Base-by-base conservation (phyloP, 2,113 vertebrate species). In the Erinaceus europaeus region DNA sequence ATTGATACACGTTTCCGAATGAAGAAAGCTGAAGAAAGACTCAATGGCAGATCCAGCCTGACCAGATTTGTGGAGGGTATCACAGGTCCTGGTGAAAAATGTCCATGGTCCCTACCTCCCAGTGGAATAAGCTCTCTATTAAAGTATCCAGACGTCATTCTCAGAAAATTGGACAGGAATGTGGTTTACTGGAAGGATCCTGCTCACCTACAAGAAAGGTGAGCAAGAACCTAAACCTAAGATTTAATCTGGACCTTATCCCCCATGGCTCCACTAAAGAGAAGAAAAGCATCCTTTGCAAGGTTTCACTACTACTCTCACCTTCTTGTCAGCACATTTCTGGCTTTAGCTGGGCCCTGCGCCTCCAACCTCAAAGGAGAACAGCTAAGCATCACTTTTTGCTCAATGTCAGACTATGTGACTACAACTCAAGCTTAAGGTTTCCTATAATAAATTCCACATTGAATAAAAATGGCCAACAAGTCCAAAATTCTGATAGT, bases 1-100 rank as follows among this genome's bases (percentile, higher is more conserved):
- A 48, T 78, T 71, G 91, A 75, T 69, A 84, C 34, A 84, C 92
- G 84, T 38, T 65, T 83, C 72, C 48, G 76, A 87, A 46, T 20
- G 40, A 50, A 90, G 76, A 75, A 81, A 34, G 27, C 15, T 73
- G 50, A 75, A 21, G n/a, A 50, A 73, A 69, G 53, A 53, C 9
- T 9, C 15, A 3, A 55, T 25, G 32, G 52, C 18, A 52, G 52
- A 36, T 69, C 32, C 50, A 50, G 15, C 38, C 38, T n/a, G 62
- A 17, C 29, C 18, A n/a, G 62, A 79, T 27, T 68, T 73, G 68
- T 52, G 79, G 25, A 77, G 48, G 7, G 21, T 9, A 18, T 29
- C 6, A 0, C 29, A 90, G 74, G 65, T 14, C 74, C n/a, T 23
- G 55, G 42, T 20, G 17, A 9, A 20, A 55, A 87, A 40, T 10